Conservation (phyloP, 1,140 invertebrate species). For the Paralvinella palmiformis region DNA sequence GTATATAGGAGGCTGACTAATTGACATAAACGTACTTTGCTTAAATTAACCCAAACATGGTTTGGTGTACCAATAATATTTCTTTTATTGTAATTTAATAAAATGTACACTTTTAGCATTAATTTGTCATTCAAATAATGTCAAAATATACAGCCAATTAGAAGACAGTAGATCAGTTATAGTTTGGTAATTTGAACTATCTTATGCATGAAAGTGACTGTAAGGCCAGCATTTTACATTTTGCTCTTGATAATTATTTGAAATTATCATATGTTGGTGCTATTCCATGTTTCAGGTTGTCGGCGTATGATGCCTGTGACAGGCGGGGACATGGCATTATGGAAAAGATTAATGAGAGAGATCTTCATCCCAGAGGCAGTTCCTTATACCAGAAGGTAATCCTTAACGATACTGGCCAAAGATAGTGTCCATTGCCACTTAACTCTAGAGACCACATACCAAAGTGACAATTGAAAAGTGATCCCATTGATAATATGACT, state of each 20-base stretch:
- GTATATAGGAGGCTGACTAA: too few species aligned
- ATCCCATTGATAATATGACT: neutral
- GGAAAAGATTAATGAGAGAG: slow-evolving; percentile 41
- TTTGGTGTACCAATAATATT: too few species aligned
- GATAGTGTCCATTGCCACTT: neutral
- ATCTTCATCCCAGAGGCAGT: slow-evolving; percentile 36
- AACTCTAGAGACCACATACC: neutral
- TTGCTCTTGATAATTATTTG: neutral
- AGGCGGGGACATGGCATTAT: slow-evolving; percentile 38
- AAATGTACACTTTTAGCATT: too few species aligned
- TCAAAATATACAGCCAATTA: too few species aligned
- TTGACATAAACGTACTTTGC: too few species aligned
- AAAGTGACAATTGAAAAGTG: neutral
- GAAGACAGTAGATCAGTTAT: too few species aligned
- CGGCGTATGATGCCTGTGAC: slow-evolving; percentile 37
- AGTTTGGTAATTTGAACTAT: too few species aligned
- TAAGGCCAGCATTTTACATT: too few species aligned
- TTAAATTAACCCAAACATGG: too few species aligned
- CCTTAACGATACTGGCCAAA: neutral
- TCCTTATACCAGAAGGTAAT: slow-evolving; percentile 39
- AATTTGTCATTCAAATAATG: too few species aligned
- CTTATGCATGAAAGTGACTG: too few species aligned
- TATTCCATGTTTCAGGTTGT: slow-evolving; percentile 31
- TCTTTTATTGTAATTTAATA: too few species aligned
- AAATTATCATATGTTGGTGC: neutral